Base-by-base conservation (phyloP, 2,888 invertebrate genomes). In the Hofmannophila pseudospretella region DNA sequence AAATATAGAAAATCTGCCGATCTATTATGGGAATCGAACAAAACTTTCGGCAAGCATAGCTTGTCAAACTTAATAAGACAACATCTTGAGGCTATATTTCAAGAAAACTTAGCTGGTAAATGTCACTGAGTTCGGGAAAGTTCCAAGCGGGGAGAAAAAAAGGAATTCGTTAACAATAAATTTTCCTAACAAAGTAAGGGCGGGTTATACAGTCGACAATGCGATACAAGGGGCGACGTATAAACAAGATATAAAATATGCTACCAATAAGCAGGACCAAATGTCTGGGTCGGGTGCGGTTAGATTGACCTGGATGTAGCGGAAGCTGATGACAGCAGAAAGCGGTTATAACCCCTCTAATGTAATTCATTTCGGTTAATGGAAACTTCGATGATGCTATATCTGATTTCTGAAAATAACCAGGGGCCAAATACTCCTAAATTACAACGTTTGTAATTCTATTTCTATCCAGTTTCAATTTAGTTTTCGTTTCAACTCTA, bases 171-270 rank as follows among this genome's bases (percentile, higher is more conserved):
- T 38, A 45, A 47, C 54, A 47, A 59, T 65, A 57, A 58, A 61
- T 66, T 58, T 51, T 47, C 51, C 35, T 48, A 43, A 54, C 56
- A 52, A 55, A 54, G 49, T 49, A 34, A 46, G 35, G 39, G 42
- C 44, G 45, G 53, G 49, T 54, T 47, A 47, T 49, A 58, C 58
- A 53, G 54, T 60, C 59, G 64, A 68, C 67, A 69, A 65, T 68
- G 56, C 56, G 53, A 51, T 47, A 49, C 47, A 49, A 52, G 51
- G 50, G 47, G 36, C 34, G 28, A 66, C 51, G 54, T 55, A 70
- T 71, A 71, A 73, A 75, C 65, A 67, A 60, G 57, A 55, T 58
- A 70, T 70, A 69, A 76, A 72, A 74, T 74, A 75, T 75, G 73
- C 71, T 60, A 51, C 58, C 71, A 65, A 74, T 72, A 67, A 71